A percentile compares a stretch with the other conserved stretches of the same genome.
Conservation (phyloP, 2,888 invertebrate species). For the Perdita meconis region DNA sequence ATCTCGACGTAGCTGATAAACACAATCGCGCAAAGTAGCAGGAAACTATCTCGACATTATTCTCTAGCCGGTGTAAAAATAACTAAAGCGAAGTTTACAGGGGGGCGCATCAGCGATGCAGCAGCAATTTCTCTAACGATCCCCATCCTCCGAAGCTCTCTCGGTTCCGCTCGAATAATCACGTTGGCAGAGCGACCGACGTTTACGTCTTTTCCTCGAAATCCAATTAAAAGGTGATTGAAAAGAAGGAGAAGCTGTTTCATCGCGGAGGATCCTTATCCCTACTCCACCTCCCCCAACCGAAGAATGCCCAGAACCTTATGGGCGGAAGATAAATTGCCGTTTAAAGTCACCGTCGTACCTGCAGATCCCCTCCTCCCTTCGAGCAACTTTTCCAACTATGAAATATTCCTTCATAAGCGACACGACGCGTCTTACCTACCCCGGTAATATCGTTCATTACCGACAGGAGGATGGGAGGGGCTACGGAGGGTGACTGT, state of each 20-base stretch:
- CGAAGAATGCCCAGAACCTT: constrained; percentile 37
- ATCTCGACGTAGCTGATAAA: background rate
- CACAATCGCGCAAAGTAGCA: background rate
- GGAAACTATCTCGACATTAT: constrained; percentile 29
- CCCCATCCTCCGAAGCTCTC: constrained; percentile 11
- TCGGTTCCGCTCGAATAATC: constrained; percentile 52
- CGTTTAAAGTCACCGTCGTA: constrained; percentile 52
- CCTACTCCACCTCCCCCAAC: constrained; percentile 11
- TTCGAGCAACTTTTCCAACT: constrained; percentile 70
- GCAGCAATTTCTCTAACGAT: constrained; percentile 48
- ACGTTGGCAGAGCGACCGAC: constrained; percentile 16
- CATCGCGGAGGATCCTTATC: constrained; percentile 16
- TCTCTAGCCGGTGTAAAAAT: background rate
- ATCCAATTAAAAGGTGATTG: constrained; percentile 64
- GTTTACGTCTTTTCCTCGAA: constrained; percentile 43
- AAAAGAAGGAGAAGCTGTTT: constrained; percentile 35
- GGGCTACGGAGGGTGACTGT: constrained; percentile 44
- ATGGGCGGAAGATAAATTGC: constrained; percentile 65
- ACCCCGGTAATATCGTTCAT: constrained; percentile 71
- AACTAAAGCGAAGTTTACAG: constrained; percentile 10
- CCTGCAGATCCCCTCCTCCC: constrained; percentile 19
- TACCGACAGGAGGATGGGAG: constrained; percentile 56
- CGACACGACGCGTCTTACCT: constrained; percentile 66
- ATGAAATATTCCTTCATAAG: constrained; percentile 75
- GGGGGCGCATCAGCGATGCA: constrained; percentile 18